A percentile compares a stretch with the other conserved stretches of the same genome.
Conservation (phyloP, 2,888 invertebrate genomes). For the Tinea pellionella region DNA sequence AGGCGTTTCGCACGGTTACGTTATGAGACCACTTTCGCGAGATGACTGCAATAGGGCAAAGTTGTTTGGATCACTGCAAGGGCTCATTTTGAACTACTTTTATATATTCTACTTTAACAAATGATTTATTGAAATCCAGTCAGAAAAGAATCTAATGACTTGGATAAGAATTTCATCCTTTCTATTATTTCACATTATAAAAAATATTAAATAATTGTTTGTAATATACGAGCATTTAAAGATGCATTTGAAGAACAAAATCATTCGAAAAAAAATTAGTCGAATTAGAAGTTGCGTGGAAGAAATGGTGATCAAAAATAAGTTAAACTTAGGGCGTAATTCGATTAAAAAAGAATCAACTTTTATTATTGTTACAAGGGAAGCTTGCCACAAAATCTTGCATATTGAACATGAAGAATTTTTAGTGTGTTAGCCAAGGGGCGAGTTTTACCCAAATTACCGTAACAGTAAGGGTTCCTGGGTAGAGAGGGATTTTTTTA, state of each 20-base stretch:
- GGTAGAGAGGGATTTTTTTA: conserved; percentile 43
- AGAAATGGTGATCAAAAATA: not conserved
- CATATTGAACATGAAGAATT: conserved; percentile 57
- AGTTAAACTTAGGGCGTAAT: conserved; percentile 8
- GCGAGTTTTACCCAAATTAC: conserved; percentile 60
- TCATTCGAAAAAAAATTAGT: not conserved
- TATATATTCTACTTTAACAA: conserved; percentile 68
- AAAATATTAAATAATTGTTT: too few relatives aligned
- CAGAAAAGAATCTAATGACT: conserved; percentile 54
- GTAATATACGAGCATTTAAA: too few relatives aligned
- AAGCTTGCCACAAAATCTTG: conserved; percentile 30
- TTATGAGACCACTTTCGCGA: conserved; percentile 54
- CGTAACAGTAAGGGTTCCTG: conserved; percentile 50
- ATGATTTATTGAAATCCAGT: conserved; percentile 56
- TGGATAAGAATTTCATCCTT: conserved; percentile 50
- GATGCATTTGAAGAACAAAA: not conserved
- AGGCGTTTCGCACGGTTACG: conserved; percentile 69
- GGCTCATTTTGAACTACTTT: conserved; percentile 54
- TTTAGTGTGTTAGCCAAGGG: conserved; percentile 41
- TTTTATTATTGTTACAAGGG: conserved; percentile 15
- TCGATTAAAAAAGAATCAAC: conserved; percentile 15
- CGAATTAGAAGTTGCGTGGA: not conserved
- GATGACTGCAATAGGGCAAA: conserved; percentile 6
- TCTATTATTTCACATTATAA: too few relatives aligned
- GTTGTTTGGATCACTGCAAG: conserved; percentile 50